Conservation (phyloP, 2,888 invertebrate genomes). For the Drosophila prostipennis region DNA sequence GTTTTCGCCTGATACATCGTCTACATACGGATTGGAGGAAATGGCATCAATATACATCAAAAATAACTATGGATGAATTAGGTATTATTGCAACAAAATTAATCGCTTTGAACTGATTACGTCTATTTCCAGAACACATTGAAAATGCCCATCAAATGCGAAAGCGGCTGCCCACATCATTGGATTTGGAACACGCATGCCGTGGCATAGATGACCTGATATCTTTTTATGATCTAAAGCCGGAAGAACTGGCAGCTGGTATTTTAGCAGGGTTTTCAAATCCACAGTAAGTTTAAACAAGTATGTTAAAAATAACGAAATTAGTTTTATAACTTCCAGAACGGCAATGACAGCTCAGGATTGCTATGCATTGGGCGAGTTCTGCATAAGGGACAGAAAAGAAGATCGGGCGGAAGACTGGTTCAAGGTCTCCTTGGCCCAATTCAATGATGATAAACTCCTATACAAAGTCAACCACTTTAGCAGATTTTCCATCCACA, state of each 20-base stretch:
- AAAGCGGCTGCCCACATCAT: constrained; percentile 23
- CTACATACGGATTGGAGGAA: constrained; percentile 33
- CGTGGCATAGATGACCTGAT: constrained; percentile 31
- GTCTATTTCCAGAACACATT: constrained; percentile 8
- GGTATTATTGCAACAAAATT: constrained; percentile 9
- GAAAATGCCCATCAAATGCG: constrained; percentile 9
- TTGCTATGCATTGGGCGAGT: constrained; percentile 44
- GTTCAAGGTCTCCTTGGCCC: constrained; percentile 34
- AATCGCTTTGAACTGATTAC: no score
- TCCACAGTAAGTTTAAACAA: constrained; percentile 18
- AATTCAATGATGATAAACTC: not conserved
- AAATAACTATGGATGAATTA: not conserved
- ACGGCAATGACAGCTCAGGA: constrained; percentile 29
- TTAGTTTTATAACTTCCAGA: constrained; percentile 1
- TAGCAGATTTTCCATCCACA: not conserved
- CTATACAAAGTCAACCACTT: constrained; percentile 5
- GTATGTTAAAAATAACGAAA: not conserved
- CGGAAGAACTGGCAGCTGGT: constrained; percentile 38
- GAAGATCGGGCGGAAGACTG: constrained; percentile 26
- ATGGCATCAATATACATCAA: constrained; percentile 21
- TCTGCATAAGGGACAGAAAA: constrained; percentile 5
- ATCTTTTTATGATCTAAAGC: constrained; percentile 21
- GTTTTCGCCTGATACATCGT: constrained; percentile 38
- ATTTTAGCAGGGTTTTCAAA: constrained; percentile 11
- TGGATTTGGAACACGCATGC: constrained; percentile 35